phyloP scores from a whole-genome alignment of 2,797 vertebrate species.

The Chloroceryle amazona region DNA sequence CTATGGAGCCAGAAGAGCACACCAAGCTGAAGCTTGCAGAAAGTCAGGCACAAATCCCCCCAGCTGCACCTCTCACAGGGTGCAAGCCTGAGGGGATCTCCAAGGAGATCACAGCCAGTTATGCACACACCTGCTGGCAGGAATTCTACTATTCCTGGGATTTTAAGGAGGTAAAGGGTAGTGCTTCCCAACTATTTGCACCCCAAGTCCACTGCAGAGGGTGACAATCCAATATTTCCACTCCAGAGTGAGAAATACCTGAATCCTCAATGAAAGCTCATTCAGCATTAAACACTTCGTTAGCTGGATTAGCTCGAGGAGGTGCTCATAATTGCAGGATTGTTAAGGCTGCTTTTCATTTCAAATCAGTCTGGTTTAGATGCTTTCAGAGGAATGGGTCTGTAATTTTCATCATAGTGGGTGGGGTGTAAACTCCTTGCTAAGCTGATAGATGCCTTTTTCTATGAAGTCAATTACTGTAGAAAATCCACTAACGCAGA shows the following conservation, averaged over 20 bases:
- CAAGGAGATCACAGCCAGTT: not conserved
- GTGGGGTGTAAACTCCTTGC: not conserved
- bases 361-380: not conserved
- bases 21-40: fast-evolving
- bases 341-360: not conserved
- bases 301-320: not conserved
- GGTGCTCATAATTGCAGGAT: not conserved
- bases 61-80: not conserved
- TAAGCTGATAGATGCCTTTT: slow-evolving; percentile 14
- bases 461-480: slow-evolving; percentile 22
- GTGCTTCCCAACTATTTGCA: not conserved
- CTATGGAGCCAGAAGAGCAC: not conserved
- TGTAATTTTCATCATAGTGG: not conserved
- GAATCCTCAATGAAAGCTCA: not conserved
- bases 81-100: not conserved
- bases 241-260: not conserved
- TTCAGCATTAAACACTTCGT: not conserved
- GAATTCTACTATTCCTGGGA: not conserved
- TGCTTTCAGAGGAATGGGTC: not conserved
- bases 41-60: not conserved
- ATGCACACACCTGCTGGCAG: not conserved
- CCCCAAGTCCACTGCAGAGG: fast-evolving
- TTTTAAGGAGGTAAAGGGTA: not conserved
- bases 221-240: not conserved
- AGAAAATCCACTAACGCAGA: slow-evolving; percentile 40